A percentile compares a stretch with the other conserved stretches of the same genome.
These are phyloP conservation scores for Drosophila meridionalis DNA, from an alignment of 2,888 invertebrate species.

Conservation along the genomic window DNA sequence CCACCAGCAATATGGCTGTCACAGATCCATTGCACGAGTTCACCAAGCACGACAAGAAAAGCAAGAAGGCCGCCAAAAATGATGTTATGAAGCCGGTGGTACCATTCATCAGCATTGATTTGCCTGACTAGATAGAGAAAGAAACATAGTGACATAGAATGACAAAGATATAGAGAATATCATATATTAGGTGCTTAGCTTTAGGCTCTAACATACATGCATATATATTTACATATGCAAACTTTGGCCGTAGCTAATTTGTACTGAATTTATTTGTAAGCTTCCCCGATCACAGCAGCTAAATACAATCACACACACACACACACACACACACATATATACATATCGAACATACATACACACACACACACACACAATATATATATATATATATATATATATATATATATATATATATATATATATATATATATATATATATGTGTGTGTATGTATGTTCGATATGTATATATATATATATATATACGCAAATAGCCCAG, in stretches of 20 bases:
- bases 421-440: no score
- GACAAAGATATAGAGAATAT: not conserved
- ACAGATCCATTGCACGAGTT: conserved; percentile 73
- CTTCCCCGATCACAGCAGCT: conserved; percentile 14
- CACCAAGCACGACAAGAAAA: conserved; percentile 85
- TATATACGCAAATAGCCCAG: not conserved
- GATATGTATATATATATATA: no score
- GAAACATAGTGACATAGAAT: not conserved
- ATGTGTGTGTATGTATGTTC: no score
- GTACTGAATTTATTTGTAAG: conserved; percentile 74
- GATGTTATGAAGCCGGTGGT: conserved; percentile 94
- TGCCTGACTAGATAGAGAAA: conserved; percentile 89
- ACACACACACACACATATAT: no score
- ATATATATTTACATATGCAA: conserved; percentile 27
- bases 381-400: no score
- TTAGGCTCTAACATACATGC: conserved; percentile 25
- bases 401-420: no score
- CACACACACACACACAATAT: no score
- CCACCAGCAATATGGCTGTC: conserved; percentile 79
- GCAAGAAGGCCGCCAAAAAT: conserved; percentile 89
- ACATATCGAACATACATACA: not conserved
- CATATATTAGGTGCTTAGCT: conserved; percentile 25
- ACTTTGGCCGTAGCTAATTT: conserved; percentile 64
- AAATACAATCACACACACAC: not conserved
- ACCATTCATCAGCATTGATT: conserved; percentile 95